Evolutionary conservation across 1,140 invertebrate species (phyloP).

Genomic region (Drosophila virilis): DNA sequence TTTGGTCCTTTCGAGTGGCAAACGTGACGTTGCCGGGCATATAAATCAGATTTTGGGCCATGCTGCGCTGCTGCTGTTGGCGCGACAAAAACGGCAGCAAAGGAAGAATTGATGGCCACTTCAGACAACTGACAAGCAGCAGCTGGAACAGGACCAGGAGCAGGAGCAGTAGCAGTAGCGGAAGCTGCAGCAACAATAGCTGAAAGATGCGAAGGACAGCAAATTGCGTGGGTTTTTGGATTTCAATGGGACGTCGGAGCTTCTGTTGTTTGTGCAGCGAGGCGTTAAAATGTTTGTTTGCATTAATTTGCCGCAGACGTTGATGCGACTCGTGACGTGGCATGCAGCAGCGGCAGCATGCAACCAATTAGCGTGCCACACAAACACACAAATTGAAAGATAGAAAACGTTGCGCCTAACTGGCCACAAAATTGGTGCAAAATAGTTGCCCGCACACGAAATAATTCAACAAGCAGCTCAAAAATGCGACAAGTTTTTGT

Average conservation of each 20-base stretch:
- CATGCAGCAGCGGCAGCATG: slow-evolving; percentile 46
- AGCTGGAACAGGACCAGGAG: slow-evolving; percentile 2
- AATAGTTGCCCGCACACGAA: slow-evolving; percentile 30
- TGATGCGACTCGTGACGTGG: slow-evolving; percentile 38
- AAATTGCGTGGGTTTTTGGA: slow-evolving; percentile 63
- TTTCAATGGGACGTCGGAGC: slow-evolving; percentile 17
- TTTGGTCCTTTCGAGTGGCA: slow-evolving; percentile 22
- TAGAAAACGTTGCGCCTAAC: slow-evolving; percentile 8
- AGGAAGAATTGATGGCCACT: slow-evolving; percentile 77
- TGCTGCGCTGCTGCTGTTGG: slow-evolving; percentile 7
- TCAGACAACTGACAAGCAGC: slow-evolving; percentile 69
- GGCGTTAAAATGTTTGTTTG: slow-evolving; percentile 82
- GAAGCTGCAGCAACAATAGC: not conserved
- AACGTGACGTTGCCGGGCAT: slow-evolving; percentile 75
- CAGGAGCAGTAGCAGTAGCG: not conserved
- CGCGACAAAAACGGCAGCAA: slow-evolving; percentile 73
- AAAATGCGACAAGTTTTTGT: slow-evolving; percentile 23
- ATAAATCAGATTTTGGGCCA: slow-evolving; percentile 77
- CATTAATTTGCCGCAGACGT: slow-evolving; percentile 78
- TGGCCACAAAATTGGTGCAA: slow-evolving; percentile 35
- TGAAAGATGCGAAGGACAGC: slow-evolving; percentile 27
- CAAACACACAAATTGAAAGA: not conserved
- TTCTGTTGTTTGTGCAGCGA: slow-evolving; percentile 67
- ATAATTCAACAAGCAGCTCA: slow-evolving; percentile 25
- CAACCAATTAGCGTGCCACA: slow-evolving; percentile 65